Percentiles rank a stretch among this genome's conserved stretches.
phyloP scores from a whole-genome alignment of 2,113 vertebrate genomes.

The Malaclemys terrapin region DNA sequence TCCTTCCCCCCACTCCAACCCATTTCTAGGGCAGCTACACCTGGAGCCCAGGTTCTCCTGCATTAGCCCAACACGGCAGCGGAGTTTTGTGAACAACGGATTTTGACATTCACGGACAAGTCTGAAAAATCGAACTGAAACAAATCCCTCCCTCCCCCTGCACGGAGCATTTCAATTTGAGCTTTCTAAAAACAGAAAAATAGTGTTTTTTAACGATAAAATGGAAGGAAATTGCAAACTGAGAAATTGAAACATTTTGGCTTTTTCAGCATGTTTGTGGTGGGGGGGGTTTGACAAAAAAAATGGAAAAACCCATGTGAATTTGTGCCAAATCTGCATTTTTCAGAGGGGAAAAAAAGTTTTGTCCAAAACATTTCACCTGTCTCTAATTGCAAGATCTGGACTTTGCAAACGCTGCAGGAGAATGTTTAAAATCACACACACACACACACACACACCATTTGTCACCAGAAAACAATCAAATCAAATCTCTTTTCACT shows the following conservation, averaged over 20 bases:
- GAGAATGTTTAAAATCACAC: neutral
- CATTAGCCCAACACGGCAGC: neutral
- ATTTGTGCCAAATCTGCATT: neutral
- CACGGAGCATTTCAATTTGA: neutral
- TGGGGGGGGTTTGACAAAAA: neutral
- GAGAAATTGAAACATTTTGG: neutral
- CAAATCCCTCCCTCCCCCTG: too few species aligned
- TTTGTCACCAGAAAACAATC: neutral
- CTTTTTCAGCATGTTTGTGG: neutral
- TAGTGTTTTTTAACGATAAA: too few species aligned
- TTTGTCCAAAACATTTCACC: neutral
- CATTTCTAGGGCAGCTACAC: neutral
- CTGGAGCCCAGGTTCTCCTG: neutral
- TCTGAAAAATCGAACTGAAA: too few species aligned
- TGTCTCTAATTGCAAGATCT: neutral
- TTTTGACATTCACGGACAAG: neutral
- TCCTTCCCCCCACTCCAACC: fast-evolving
- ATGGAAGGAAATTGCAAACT: neutral
- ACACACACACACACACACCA: too few species aligned
- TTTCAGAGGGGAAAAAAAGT: neutral
- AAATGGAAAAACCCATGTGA: neutral
- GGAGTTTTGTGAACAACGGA: neutral
- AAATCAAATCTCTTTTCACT: neutral
- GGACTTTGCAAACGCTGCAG: neutral
- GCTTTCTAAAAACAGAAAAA: neutral